Conservation (phyloP, 2,888 invertebrate genomes). For the Rosalia funebris region DNA sequence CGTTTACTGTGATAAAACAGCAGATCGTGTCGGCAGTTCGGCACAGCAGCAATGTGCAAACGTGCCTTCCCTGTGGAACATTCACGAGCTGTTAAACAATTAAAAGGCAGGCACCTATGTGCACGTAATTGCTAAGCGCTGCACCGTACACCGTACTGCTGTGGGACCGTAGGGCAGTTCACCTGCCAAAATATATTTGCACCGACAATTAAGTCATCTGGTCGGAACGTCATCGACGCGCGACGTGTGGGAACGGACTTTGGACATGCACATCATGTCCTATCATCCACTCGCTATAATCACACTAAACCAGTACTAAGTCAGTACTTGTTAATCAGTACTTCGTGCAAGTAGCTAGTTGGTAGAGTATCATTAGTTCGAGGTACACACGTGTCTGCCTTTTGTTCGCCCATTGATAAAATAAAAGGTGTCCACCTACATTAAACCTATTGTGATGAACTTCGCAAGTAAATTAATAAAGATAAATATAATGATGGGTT, state of each 20-base stretch:
- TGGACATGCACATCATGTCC: constrained; percentile 40
- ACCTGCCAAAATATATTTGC: constrained; percentile 36
- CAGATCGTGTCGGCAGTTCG: constrained; percentile 62
- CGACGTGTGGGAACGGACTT: constrained; percentile 39
- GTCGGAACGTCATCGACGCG: constrained; percentile 35
- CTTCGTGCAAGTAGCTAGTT: constrained; percentile 52
- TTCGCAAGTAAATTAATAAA: constrained; percentile 63
- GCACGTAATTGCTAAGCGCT: constrained; percentile 50
- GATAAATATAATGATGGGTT: constrained; percentile 59
- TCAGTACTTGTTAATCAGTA: constrained; percentile 47
- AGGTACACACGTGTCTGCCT: constrained; percentile 64
- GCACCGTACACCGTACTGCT: constrained; percentile 43
- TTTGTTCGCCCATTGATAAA: constrained; percentile 64
- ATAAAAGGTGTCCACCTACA: constrained; percentile 64
- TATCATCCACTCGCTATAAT: constrained; percentile 48
- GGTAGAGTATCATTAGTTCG: constrained; percentile 58
- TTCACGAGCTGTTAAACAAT: constrained; percentile 62
- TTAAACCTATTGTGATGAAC: constrained; percentile 65
- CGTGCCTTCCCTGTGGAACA: constrained; percentile 63
- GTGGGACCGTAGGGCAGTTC: constrained; percentile 38
- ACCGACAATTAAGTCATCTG: constrained; percentile 35
- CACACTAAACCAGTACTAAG: constrained; percentile 46
- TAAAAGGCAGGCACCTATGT: constrained; percentile 64
- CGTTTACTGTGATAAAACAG: constrained; percentile 64
- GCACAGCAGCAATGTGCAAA: constrained; percentile 62